A percentile compares a stretch with the other conserved stretches of the same genome.
phyloP scores from a whole-genome alignment of 2,113 vertebrate genomes.

The Bothrops jararaca region DNA sequence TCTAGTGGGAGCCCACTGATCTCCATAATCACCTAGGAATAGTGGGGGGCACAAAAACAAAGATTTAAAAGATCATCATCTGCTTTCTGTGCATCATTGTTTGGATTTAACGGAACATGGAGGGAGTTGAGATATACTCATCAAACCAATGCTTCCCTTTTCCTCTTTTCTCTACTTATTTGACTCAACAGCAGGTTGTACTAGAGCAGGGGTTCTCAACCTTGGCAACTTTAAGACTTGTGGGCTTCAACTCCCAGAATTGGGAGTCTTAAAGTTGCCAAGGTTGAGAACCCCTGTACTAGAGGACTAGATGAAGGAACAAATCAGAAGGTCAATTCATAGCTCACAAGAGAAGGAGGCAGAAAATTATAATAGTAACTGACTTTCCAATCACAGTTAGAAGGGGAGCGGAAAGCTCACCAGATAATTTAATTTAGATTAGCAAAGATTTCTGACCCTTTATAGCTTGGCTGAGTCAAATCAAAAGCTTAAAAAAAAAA shows the following conservation, averaged over 20 bases:
- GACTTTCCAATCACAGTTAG: not conserved
- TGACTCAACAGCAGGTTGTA: not conserved
- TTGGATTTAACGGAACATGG: not conserved
- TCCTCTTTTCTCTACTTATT: not conserved
- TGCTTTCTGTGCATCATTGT: not conserved
- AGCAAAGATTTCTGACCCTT: not conserved
- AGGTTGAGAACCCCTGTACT: too few relatives aligned
- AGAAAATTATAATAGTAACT: not conserved
- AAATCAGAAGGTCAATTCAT: not conserved
- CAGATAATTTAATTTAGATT: too few relatives aligned
- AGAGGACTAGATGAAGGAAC: not conserved
- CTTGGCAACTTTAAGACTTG: too few relatives aligned
- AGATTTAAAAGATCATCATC: fast-evolving
- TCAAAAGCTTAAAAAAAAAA: not conserved
- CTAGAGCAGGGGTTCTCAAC: not conserved
- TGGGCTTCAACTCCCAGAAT: too few relatives aligned
- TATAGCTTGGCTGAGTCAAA: not conserved
- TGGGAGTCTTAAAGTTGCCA: too few relatives aligned
- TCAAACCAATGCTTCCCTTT: not conserved
- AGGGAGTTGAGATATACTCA: not conserved
- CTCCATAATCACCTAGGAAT: conserved; percentile 73
- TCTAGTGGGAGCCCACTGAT: conserved; percentile 74
- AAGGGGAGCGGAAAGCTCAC: not conserved
- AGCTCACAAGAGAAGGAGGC: too few relatives aligned
- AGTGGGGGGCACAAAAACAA: not conserved